A percentile compares a stretch with the other conserved stretches of the same genome.
These are phyloP conservation scores for Phocoena phocoena DNA, from an alignment of 2,113 vertebrate species.

Conservation along the genomic window DNA sequence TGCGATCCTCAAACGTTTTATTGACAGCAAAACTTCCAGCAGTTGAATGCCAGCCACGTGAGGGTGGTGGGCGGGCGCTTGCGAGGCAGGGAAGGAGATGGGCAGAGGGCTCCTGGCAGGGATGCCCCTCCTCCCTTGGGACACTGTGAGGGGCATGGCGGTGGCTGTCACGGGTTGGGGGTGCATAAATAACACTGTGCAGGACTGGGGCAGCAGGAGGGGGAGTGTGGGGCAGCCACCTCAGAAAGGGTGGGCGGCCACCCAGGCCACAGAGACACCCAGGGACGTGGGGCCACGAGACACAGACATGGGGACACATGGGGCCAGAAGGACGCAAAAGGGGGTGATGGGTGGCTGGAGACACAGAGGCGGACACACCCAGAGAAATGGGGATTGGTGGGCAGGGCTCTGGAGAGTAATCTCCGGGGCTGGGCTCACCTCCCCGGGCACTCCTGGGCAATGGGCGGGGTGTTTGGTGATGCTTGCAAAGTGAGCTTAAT, in stretches of 20 bases:
- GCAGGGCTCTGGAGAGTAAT: background rate
- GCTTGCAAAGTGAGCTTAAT: conserved; percentile 50
- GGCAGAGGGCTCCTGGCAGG: background rate
- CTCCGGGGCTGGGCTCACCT: background rate
- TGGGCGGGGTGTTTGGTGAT: conserved; percentile 44
- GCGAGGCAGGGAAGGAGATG: background rate
- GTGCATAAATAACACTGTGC: conserved; percentile 62
- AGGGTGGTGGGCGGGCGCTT: background rate
- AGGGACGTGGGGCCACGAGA: too few species aligned
- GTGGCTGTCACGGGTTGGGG: background rate
- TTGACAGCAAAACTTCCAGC: conserved; percentile 22
- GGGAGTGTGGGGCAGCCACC: background rate
- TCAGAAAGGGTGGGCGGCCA: background rate
- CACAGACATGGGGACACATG: background rate
- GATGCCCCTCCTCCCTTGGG: rapidly evolving
- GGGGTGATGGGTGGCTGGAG: rapidly evolving
- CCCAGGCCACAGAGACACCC: background rate
- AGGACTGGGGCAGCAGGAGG: background rate
- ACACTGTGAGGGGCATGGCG: background rate
- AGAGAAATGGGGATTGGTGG: too few species aligned
- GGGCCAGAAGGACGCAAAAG: background rate
- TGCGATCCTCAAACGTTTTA: conserved; percentile 57
- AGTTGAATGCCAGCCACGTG: background rate
- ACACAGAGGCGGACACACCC: background rate
- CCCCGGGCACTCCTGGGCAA: conserved; percentile 48